Evolutionary conservation across 30 jellyfish, hydroid and myxozoan genomes (phyloP).

Genomic region (Cassiopea xamachana): DNA sequence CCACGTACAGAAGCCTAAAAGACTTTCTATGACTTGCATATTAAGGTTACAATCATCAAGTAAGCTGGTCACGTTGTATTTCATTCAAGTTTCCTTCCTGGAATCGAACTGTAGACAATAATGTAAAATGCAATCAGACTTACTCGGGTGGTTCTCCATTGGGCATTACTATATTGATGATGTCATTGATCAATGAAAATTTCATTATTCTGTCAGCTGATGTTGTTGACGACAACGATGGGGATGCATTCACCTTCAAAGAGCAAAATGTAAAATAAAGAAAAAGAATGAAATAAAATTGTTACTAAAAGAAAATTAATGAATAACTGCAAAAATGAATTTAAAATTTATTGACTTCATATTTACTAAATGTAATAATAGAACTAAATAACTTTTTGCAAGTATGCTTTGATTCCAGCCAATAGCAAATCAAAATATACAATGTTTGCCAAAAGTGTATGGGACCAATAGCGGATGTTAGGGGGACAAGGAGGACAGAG

Average conservation of each 20-base stretch:
- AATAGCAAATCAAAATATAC: no score
- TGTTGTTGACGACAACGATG: slow-evolving; percentile 95
- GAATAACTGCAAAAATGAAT: not conserved
- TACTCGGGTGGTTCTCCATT: slow-evolving; percentile 93
- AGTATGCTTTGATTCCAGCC: no score
- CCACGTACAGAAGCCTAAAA: no score
- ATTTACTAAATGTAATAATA: not conserved
- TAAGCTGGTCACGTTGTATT: no score
- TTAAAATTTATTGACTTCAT: no score
- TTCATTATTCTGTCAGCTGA: slow-evolving; percentile 95
- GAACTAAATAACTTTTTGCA: not conserved
- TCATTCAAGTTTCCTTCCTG: no score
- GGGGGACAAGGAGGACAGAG: no score
- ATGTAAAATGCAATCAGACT: slow-evolving; percentile 1
- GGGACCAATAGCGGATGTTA: no score
- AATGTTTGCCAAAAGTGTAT: no score
- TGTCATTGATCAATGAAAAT: slow-evolving; percentile 85
- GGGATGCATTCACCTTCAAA: slow-evolving; percentile 96
- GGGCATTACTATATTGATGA: slow-evolving; percentile 92
- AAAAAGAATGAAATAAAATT: not conserved
- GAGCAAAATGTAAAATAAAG: not conserved
- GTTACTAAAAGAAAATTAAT: not conserved
- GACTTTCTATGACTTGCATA: no score
- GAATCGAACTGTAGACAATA: no score
- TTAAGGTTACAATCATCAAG: no score